Conservation (phyloP, 1,140 invertebrate genomes). For the Manduca sexta region DNA sequence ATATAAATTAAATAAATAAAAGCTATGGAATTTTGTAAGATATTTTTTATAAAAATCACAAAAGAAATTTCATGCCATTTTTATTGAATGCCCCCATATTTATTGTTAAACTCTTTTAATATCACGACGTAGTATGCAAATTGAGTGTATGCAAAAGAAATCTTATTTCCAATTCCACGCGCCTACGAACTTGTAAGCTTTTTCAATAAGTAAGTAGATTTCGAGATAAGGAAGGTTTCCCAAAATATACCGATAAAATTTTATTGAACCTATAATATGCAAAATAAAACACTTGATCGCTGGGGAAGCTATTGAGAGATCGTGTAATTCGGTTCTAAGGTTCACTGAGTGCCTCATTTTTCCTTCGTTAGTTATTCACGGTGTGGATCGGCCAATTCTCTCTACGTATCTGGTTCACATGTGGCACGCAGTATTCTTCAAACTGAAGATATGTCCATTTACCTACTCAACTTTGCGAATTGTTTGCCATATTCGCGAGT, state of each 20-base stretch:
- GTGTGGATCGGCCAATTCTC: constrained; percentile 17
- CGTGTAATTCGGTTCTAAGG: constrained; percentile 15
- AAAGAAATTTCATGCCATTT: no score
- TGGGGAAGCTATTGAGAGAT: constrained; percentile 17
- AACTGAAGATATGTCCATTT: constrained; percentile 40
- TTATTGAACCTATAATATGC: constrained; percentile 21
- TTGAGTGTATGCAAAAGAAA: constrained; percentile 1
- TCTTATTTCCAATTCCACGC: background rate
- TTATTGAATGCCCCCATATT: no score
- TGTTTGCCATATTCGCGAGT: constrained; percentile 44
- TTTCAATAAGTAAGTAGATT: constrained; percentile 17
- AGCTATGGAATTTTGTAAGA: no score
- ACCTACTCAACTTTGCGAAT: constrained; percentile 43
- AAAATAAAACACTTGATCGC: constrained; percentile 24
- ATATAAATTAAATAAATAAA: no score
- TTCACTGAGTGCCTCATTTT: constrained; percentile 25
- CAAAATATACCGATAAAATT: constrained; percentile 19
- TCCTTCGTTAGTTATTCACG: constrained; percentile 46
- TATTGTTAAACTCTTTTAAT: no score
- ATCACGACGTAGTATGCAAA: no score
- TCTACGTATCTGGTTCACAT: constrained; percentile 22
- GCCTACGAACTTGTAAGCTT: constrained; percentile 4
- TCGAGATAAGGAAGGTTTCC: constrained; percentile 12
- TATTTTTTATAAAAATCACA: no score
- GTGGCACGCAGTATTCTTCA: constrained; percentile 29